A percentile compares a stretch with the other conserved stretches of the same genome.
Conservation (phyloP, 1,140 invertebrate genomes). For the Euura saliciscinereae region DNA sequence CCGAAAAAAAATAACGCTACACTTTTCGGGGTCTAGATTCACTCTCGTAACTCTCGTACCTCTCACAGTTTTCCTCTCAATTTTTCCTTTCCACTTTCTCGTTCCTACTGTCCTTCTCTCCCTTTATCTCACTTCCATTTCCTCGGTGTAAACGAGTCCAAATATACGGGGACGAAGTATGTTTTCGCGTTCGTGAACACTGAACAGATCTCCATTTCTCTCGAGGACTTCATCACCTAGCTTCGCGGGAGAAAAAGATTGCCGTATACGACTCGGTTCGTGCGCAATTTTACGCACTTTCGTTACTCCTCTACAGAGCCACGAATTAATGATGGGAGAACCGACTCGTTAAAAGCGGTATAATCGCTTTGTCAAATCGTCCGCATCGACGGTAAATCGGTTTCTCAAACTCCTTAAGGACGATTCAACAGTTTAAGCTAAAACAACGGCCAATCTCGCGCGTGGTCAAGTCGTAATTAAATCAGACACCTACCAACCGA, state of each 20-base stretch:
- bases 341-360: too few relatives aligned
- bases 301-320: background rate
- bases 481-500: conserved; percentile 24
- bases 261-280: background rate
- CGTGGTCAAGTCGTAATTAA: conserved; percentile 39
- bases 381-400: background rate
- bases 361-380: too few relatives aligned
- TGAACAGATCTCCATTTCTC: background rate
- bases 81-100: background rate
- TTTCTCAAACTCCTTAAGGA: background rate
- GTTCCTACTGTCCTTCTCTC: background rate
- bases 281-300: background rate
- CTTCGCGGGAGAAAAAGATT: too few relatives aligned
- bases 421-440: background rate
- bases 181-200: background rate
- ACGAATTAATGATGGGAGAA: background rate
- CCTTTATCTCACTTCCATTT: background rate
- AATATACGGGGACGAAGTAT: background rate
- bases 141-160: background rate
- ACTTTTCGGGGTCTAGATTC: conserved; percentile 12
- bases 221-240: background rate
- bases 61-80: background rate
- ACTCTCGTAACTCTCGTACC: conserved; percentile 6
- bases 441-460: background rate
- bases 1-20: conserved; percentile 21